Conservation (phyloP, 2,113 vertebrate species). For the Gallinago jamesoni region DNA sequence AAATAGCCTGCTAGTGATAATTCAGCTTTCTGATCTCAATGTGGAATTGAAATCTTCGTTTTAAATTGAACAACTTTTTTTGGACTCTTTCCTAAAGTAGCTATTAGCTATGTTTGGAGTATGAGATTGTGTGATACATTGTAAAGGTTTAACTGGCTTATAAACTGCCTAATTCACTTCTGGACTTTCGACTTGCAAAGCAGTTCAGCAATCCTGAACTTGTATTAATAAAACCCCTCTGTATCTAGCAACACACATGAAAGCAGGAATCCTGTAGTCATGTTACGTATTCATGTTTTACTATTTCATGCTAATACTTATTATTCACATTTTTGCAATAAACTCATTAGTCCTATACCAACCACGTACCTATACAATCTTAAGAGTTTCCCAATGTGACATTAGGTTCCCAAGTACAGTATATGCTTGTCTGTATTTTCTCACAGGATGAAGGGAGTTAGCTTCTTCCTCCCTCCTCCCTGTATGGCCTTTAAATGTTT, state of each 20-base stretch:
- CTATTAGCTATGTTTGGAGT: neutral
- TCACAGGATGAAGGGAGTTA: neutral
- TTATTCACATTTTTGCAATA: neutral
- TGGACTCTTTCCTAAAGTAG: neutral
- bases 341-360: neutral
- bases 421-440: neutral
- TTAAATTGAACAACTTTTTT: neutral
- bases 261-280: neutral
- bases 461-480: neutral
- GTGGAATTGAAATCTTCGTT: neutral
- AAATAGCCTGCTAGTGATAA: neutral
- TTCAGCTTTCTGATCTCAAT: neutral
- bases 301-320: neutral
- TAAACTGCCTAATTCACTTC: neutral
- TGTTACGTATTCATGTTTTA: neutral
- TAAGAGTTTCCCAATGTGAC: neutral
- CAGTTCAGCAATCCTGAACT: neutral
- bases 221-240: neutral
- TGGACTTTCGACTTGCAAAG: neutral
- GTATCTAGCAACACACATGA: neutral
- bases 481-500: neutral
- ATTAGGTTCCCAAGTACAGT: neutral
- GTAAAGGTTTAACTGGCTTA: neutral
- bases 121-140: neutral
- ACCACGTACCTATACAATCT: neutral